Base-by-base conservation (phyloP, 92 coral and sea anemone species). In the Nematostella vectensis region DNA sequence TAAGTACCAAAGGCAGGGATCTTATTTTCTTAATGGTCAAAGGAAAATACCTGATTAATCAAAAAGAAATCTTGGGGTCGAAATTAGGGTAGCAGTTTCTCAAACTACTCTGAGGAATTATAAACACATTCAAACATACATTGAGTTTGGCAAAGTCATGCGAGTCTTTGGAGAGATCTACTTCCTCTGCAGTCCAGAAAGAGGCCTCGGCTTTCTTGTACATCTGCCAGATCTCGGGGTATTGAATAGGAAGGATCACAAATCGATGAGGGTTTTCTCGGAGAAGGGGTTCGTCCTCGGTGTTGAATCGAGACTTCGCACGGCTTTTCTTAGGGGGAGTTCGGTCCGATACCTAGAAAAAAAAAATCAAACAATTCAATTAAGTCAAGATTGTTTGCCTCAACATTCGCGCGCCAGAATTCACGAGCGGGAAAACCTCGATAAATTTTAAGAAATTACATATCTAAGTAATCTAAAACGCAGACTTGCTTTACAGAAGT, bases 111-210 rank as follows among this genome's bases (percentile, higher is more conserved):
- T n/a, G n/a, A n/a, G n/a, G n/a, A n/a, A n/a, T n/a, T n/a, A n/a
- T n/a, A n/a, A n/a, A n/a, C n/a, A n/a, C n/a, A n/a, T n/a, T n/a
- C n/a, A 15, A 6, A 33, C 40, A 33, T 0, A 44, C 10, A 9
- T 58, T 48, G 4, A 77, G 61, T 13, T 43, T 62, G 2, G 53
- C 61, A 83, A 83, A 82, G 67, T 82, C 89, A 6, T 1, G 0
- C 49, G 48, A 19, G 49, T 82, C 89, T 19, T 71, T 69, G 16
- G 63, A 65, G 48, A 77, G 68, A 31, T 82, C 89, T 26, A 82
- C 89, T 22, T 82, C 89, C 55, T 82, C 84, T 20, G 76, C 89
- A 2, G 84, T 77, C 89, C 89, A 82, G 47, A 82, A 77, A 0
- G 89, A 82, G 15, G 89, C 89, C 11, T 75, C 54, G 18, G 89